A percentile compares a stretch with the other conserved stretches of the same genome.
Evolutionary conservation across 1,140 invertebrate genomes (phyloP).

Genomic region (Trachymyrmex septentrionalis): DNA sequence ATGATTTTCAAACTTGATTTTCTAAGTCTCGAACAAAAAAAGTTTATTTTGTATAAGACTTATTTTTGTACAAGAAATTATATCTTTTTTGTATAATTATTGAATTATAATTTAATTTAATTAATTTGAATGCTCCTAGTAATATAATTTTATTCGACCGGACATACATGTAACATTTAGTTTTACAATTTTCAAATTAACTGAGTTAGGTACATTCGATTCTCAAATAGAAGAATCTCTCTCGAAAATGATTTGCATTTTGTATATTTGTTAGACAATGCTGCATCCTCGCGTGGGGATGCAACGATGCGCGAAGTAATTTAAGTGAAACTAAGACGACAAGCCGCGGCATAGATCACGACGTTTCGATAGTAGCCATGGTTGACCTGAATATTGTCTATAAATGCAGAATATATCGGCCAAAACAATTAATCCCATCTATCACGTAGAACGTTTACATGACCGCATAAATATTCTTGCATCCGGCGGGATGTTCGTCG

Average conservation of each 20-base stretch:
- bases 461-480: background rate
- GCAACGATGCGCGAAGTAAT: slow-evolving; percentile 73
- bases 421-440: slow-evolving; percentile 56
- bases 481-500: background rate
- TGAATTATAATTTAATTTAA: too few species aligned
- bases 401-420: slow-evolving; percentile 49
- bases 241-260: background rate
- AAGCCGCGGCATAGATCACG: slow-evolving; percentile 28
- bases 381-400: slow-evolving; percentile 55
- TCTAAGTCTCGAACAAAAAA: too few species aligned
- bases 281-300: slow-evolving; percentile 45
- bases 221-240: background rate
- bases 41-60: too few species aligned
- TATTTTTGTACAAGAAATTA: too few species aligned
- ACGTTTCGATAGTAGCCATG: slow-evolving; percentile 50
- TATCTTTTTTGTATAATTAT: too few species aligned
- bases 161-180: background rate
- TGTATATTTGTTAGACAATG: slow-evolving; percentile 18
- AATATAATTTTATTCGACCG: background rate
- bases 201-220: background rate
- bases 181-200: background rate
- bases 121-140: too few species aligned
- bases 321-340: slow-evolving; percentile 72
- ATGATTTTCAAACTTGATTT: too few species aligned
- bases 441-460: background rate